Evolutionary conservation across 2,797 vertebrate species (phyloP).

Genomic region (Pteropus rufus): DNA sequence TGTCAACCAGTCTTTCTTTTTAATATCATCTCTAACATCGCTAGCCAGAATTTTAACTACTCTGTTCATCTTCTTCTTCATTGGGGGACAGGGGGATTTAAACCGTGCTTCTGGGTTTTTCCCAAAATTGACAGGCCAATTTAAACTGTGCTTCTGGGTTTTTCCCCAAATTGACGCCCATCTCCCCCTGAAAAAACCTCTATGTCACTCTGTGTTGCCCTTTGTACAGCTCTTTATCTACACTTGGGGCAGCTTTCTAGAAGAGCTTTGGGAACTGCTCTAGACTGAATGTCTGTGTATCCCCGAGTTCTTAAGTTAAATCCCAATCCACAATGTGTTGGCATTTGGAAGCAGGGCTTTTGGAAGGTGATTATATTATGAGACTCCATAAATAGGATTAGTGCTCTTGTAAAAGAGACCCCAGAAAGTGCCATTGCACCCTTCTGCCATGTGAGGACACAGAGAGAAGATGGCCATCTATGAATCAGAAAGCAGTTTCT

Average conservation of each 20-base stretch:
- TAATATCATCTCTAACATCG: neutral
- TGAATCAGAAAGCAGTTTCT: neutral
- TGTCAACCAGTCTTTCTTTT: neutral
- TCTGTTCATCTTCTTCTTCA: slow-evolving; percentile 1
- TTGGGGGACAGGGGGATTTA: neutral
- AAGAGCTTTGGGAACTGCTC: neutral
- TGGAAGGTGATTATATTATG: neutral
- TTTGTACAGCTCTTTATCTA: neutral
- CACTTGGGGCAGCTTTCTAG: neutral
- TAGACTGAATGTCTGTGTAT: neutral
- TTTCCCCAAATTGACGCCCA: neutral
- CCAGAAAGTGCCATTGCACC: neutral
- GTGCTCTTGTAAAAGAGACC: neutral
- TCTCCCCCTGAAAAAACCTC: neutral
- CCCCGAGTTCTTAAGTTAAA: neutral
- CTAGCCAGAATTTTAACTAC: neutral
- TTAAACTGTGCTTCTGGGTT: neutral
- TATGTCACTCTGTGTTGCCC: neutral
- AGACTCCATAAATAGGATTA: neutral
- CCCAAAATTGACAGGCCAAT: neutral
- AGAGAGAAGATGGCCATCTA: neutral
- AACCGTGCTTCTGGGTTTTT: neutral
- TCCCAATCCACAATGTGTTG: neutral
- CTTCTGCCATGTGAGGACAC: neutral
- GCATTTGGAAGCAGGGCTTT: neutral